Percentiles rank a stretch among this genome's conserved stretches.
Evolutionary conservation across 1,140 invertebrate species (phyloP).

Genomic region (Cotesia typhae): DNA sequence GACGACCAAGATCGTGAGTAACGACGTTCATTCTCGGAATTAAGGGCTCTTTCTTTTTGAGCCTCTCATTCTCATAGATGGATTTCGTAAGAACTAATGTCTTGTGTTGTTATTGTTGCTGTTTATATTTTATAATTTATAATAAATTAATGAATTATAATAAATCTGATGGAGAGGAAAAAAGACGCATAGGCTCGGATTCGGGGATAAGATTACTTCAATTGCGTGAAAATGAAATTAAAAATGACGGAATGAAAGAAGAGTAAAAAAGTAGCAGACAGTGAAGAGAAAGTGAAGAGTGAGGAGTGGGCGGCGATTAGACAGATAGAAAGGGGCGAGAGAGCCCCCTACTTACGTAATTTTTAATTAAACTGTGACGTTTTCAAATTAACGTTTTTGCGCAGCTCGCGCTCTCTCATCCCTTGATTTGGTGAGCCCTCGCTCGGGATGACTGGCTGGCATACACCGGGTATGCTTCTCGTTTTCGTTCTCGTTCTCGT

Average conservation of each 20-base stretch:
- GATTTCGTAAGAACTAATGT: background rate
- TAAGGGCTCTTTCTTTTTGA: conserved; percentile 29
- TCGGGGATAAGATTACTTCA: conserved; percentile 50
- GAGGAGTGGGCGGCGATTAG: conserved; percentile 23
- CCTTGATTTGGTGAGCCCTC: conserved; percentile 32
- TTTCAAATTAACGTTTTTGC: conserved; percentile 67
- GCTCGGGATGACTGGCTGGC: no score
- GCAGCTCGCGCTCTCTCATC: conserved; percentile 47
- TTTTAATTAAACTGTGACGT: conserved; percentile 67
- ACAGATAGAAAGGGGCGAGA: conserved; percentile 38
- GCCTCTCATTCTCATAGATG: conserved; percentile 4
- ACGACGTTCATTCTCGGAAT: conserved; percentile 37
- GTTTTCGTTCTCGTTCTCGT: background rate
- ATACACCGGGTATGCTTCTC: conserved; percentile 25
- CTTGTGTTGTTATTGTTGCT: background rate
- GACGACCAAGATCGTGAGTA: conserved; percentile 35
- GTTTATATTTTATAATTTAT: background rate
- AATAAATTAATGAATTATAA: conserved; percentile 2
- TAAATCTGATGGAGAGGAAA: conserved; percentile 28
- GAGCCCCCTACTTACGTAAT: conserved; percentile 59
- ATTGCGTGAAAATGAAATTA: conserved; percentile 41
- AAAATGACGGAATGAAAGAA: conserved; percentile 19
- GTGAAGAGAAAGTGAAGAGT: conserved; percentile 25
- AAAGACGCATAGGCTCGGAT: conserved; percentile 44
- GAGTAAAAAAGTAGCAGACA: conserved; percentile 8